Evolutionary conservation across 2,797 vertebrate genomes (phyloP), one percentile per base, ranked within the genome.

Genomic region (Artibeus jamaicensis): DNA sequence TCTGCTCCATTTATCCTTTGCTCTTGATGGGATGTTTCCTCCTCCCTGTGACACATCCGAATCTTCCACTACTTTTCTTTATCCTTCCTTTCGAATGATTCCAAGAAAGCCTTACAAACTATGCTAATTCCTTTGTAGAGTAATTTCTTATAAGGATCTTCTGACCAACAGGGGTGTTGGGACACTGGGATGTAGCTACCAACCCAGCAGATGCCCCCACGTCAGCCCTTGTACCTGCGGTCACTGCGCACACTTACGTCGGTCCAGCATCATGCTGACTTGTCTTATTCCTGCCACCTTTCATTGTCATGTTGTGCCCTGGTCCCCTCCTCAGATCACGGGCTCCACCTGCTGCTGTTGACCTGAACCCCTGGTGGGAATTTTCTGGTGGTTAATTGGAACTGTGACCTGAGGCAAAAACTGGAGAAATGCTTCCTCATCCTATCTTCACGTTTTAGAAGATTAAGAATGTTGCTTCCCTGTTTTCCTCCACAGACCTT

Each of bases 181-280:
- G 34, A 0, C 1, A 7, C 3, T 32, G 19, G 11, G 32, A 19
- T 5, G 0, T 12, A 0, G 3, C 24, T 6, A 1, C 4, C 24
- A 9, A 1, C 22, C 46, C 24, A 1, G 3, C 6, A 21, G 11
- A 50, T 6, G 2, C 5, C 65, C 3, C 18, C 5, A 0, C 0
- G 0, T 46, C 32, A 16, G 0, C 9, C 22, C 44, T 19, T 0
- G 0, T n/a, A 18, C 5, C 53, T 44, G 39, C 39, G 5, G 7
- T 32, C 32, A 32, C 0, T 6, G 0, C 3, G n/a, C 0, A 3
- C 42, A n/a, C 62, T 55, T 44, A 7, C 1, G 3, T 14, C n/a
- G 11, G 34, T 1, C 32, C 0, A 21, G n/a, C 0, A 3, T 37
- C 70, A 0, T 22, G 1, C n/a, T 14, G 16, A 44, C 24, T n/a